These are phyloP conservation scores for Pitangus sulphuratus DNA, from an alignment of 2,797 vertebrate species.

Conservation along the genomic window DNA sequence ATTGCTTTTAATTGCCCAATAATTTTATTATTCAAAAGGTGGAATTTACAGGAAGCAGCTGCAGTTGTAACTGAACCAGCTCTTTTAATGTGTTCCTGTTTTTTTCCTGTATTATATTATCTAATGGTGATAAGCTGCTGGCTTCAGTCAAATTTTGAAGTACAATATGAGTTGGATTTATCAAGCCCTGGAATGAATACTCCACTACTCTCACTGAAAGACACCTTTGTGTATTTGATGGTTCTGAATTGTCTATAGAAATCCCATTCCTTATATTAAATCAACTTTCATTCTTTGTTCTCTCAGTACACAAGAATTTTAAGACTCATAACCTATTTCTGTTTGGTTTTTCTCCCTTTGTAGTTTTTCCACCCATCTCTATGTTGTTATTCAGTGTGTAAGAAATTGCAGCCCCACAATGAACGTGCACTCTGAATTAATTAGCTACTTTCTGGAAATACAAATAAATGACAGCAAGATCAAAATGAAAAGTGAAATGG, in stretches of 20 bases:
- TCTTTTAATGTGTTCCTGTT: constrained; percentile 35
- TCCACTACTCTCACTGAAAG: not conserved
- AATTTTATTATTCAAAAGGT: constrained; percentile 67
- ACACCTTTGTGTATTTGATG: not conserved
- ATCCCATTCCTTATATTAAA: constrained; percentile 35
- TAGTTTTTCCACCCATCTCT: not conserved
- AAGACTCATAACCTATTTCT: constrained; percentile 54
- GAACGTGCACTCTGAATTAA: constrained; percentile 13
- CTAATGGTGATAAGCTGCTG: constrained; percentile 1
- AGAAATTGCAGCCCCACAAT: not conserved
- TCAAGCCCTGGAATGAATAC: not conserved
- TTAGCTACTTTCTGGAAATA: constrained; percentile 3
- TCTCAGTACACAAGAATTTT: constrained; percentile 5
- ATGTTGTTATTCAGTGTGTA: not conserved
- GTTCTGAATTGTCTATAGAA: constrained; percentile 37
- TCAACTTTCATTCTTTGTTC: constrained; percentile 43
- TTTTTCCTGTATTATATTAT: constrained; percentile 42
- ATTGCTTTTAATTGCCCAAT: constrained; percentile 61
- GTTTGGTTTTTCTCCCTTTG: constrained; percentile 28
- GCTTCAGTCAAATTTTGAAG: constrained; percentile 34
- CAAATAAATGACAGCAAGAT: constrained; percentile 3
- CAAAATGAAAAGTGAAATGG: not conserved
- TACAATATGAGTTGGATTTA: constrained; percentile 35
- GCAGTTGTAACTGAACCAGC: constrained; percentile 50
- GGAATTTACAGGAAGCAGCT: constrained; percentile 61